Conservation (phyloP, 2,113 vertebrate genomes). For the Perca flavescens region DNA sequence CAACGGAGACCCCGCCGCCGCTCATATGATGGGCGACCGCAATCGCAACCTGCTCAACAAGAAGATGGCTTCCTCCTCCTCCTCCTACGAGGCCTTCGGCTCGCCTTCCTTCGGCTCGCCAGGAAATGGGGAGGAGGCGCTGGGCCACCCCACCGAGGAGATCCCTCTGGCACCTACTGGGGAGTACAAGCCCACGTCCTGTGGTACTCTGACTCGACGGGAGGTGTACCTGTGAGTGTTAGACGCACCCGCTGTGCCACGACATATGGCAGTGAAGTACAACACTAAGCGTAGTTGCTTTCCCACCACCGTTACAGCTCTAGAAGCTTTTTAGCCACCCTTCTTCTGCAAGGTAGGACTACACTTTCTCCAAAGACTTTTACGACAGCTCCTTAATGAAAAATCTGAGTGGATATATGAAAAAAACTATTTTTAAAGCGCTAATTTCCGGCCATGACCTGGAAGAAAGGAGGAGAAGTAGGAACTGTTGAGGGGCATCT, state of each 20-base stretch:
- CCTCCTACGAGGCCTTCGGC: conserved; percentile 95
- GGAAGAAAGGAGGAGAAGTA: conserved; percentile 76
- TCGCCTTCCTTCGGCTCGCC: conserved; percentile 91
- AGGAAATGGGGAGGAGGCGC: conserved; percentile 84
- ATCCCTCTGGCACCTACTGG: conserved; percentile 96
- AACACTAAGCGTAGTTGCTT: conserved; percentile 57
- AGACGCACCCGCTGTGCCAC: conserved; percentile 32
- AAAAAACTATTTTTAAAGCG: conserved; percentile 67
- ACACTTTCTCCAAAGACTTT: conserved; percentile 75
- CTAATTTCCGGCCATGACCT: conserved; percentile 55
- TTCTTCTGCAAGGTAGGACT: conserved; percentile 55
- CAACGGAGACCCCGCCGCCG: conserved; percentile 91
- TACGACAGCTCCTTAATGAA: conserved; percentile 54
- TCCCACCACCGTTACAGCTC: conserved; percentile 56
- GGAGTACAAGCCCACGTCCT: conserved; percentile 98
- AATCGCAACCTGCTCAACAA: conserved; percentile 98
- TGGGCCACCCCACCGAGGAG: conserved; percentile 91
- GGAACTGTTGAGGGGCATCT: conserved; percentile 87
- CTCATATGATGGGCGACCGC: conserved; percentile 97
- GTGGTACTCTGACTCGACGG: conserved; percentile 96
- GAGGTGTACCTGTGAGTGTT: conserved; percentile 98
- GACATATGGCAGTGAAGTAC: conserved; percentile 27
- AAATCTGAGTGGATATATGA: conserved; percentile 64
- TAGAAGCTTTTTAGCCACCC: conserved; percentile 60
- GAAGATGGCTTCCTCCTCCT: conserved; percentile 93